These are phyloP conservation scores for Microctenopoma steveboyesi DNA, from an alignment of 2,797 vertebrate genomes.

Conservation along the genomic window DNA sequence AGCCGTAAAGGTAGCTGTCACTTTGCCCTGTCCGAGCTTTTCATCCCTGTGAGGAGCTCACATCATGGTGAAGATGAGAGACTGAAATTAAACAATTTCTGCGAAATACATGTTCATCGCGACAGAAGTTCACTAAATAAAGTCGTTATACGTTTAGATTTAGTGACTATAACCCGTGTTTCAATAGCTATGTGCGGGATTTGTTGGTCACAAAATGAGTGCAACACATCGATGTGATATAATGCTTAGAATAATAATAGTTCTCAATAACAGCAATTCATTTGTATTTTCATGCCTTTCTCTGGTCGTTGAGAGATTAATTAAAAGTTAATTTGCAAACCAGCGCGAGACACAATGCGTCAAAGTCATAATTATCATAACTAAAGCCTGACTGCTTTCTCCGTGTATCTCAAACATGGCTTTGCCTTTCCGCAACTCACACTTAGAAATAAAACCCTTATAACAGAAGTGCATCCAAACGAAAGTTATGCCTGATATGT, in stretches of 20 bases:
- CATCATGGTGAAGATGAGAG: not conserved
- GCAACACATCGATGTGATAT: not conserved
- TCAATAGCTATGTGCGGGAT: not conserved
- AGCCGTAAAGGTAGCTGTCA: slow-evolving; percentile 76
- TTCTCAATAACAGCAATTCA: not conserved
- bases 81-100: not conserved
- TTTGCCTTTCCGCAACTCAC: not conserved
- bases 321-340: not conserved
- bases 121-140: not conserved
- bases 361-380: not conserved
- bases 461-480: slow-evolving; percentile 61
- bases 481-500: slow-evolving; percentile 77
- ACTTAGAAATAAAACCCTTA: slow-evolving; percentile 11
- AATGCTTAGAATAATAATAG: not conserved
- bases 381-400: not conserved
- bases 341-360: not conserved
- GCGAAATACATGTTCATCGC: not conserved
- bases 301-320: not conserved
- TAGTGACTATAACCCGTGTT: not conserved
- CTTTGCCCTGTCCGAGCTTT: slow-evolving; percentile 67
- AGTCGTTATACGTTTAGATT: not conserved
- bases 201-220: not conserved
- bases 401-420: not conserved
- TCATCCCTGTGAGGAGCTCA: slow-evolving; percentile 59
- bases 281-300: not conserved